These are phyloP conservation scores for Eudasyphora cyanicolor DNA, from an alignment of 2,888 invertebrate species.

Conservation along the genomic window DNA sequence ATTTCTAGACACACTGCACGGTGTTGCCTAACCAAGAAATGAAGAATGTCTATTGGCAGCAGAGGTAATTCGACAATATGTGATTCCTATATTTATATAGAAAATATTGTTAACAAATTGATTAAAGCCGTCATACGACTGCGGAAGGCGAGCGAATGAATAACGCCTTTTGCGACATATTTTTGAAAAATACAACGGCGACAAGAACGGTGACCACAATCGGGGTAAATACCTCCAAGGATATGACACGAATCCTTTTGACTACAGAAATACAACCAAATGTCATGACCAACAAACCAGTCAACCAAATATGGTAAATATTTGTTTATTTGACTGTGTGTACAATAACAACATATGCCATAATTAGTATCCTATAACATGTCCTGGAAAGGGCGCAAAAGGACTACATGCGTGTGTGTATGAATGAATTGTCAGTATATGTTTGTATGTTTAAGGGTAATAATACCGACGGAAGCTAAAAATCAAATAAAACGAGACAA, in stretches of 20 bases:
- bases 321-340: neutral
- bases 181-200: neutral
- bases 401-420: neutral
- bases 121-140: conserved; percentile 5
- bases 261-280: conserved; percentile 48
- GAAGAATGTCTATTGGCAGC: neutral
- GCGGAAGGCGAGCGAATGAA: neutral
- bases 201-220: neutral
- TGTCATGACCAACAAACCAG: conserved; percentile 38
- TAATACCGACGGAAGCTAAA: conserved; percentile 23
- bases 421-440: neutral
- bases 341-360: conserved; percentile 54
- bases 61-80: conserved; percentile 16
- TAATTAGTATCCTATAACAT: conserved; percentile 47
- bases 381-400: conserved; percentile 2
- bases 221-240: conserved; percentile 36
- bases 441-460: neutral
- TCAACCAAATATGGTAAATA: conserved; percentile 9
- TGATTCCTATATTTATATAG: conserved; percentile 16
- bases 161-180: neutral
- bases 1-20: neutral
- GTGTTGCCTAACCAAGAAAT: neutral
- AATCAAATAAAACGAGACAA: conserved; percentile 49
- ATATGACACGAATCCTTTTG: conserved; percentile 32
- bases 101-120: conserved; percentile 34